Conservation (phyloP, 2,113 vertebrate species). For the Miniopterus natalensis region DNA sequence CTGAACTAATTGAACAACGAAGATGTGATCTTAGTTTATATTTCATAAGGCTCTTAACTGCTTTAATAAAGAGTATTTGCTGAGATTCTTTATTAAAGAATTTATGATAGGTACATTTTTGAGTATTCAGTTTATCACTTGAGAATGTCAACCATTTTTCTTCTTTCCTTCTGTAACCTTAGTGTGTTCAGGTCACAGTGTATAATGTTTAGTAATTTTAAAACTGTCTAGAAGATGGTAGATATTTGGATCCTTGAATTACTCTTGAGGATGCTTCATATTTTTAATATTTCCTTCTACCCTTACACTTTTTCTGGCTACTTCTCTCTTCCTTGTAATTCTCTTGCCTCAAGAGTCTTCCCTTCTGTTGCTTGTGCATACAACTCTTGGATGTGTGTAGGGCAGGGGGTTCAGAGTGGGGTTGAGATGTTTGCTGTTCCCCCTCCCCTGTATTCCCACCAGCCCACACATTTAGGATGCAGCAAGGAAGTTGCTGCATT, state of each 20-base stretch:
- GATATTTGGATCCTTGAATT: neutral
- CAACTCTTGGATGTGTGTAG: neutral
- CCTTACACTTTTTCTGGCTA: neutral
- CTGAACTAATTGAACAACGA: neutral
- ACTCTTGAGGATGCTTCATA: neutral
- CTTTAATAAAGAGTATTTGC: neutral
- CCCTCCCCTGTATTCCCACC: neutral
- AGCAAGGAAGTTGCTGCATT: neutral
- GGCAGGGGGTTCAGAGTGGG: fast-evolving
- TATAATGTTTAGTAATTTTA: neutral
- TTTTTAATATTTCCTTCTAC: neutral
- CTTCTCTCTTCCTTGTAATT: neutral
- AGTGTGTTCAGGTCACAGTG: neutral
- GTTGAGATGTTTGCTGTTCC: neutral
- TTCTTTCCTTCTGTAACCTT: neutral
- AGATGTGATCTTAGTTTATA: neutral
- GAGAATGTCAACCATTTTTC: neutral
- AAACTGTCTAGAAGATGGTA: neutral
- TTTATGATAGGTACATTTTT: neutral
- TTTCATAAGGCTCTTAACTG: neutral
- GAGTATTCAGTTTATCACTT: neutral
- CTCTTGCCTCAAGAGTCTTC: neutral
- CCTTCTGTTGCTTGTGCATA: neutral
- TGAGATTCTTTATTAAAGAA: neutral
- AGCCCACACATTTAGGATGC: neutral